phyloP scores from a whole-genome alignment of 1,140 invertebrate genomes.

The Arctopsyche grandis region DNA sequence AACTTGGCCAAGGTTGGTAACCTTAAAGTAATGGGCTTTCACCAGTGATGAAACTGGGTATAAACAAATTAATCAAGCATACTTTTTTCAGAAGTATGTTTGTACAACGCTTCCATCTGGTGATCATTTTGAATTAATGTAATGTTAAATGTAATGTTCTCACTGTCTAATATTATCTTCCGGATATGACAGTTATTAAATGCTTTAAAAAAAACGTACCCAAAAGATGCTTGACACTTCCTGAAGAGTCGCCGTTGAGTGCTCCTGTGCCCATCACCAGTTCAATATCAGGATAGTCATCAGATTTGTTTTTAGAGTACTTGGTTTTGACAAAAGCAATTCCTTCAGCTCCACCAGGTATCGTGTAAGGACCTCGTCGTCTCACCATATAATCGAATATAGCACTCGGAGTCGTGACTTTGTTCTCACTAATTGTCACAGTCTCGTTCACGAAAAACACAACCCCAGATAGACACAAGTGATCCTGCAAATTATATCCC shows the following conservation, averaged over 20 bases:
- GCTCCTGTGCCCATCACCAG: constrained; percentile 78
- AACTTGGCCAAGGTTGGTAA: no score
- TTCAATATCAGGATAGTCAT: constrained; percentile 78
- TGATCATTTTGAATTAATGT: no score
- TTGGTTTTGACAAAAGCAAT: constrained; percentile 74
- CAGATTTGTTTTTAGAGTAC: constrained; percentile 57
- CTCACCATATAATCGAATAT: constrained; percentile 68
- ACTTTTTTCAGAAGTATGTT: no score
- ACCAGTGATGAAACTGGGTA: neutral
- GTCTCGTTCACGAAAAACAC: constrained; percentile 75
- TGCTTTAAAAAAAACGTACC: no score
- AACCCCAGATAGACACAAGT: constrained; percentile 76
- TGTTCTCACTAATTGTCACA: constrained; percentile 65
- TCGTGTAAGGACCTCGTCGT: constrained; percentile 73
- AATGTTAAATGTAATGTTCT: no score
- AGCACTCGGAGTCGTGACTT: constrained; percentile 64
- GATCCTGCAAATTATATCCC: constrained; percentile 84
- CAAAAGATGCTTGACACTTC: constrained; percentile 71
- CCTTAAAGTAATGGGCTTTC: neutral
- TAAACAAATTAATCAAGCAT: no score
- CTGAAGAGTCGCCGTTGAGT: constrained; percentile 76
- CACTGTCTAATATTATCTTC: no score
- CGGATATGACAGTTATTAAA: no score
- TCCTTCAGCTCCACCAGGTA: constrained; percentile 78
- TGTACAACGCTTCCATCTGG: no score